phyloP scores from a whole-genome alignment of 1,140 invertebrate genomes.

The Drosophila arizonae region DNA sequence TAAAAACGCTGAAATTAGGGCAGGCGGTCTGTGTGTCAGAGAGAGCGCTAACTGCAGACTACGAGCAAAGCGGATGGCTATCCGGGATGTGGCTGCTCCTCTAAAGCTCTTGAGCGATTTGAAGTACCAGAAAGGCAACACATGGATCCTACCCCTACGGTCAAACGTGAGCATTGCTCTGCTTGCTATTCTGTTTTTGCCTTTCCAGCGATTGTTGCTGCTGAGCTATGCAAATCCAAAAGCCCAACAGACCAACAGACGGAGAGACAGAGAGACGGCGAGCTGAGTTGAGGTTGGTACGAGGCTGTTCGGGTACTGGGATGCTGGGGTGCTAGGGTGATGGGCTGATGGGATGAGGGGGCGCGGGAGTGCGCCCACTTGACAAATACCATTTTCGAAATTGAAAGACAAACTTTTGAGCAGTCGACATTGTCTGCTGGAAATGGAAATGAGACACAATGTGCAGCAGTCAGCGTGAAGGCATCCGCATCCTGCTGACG shows the following conservation, averaged over 20 bases:
- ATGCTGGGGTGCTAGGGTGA: neutral
- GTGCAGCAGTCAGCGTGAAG: slow-evolving; percentile 56
- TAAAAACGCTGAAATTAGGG: slow-evolving; percentile 61
- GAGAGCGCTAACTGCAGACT: slow-evolving; percentile 15
- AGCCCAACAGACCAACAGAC: slow-evolving; percentile 57
- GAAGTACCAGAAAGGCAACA: slow-evolving; percentile 69
- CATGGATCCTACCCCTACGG: slow-evolving; percentile 63
- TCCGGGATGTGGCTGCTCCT: slow-evolving; percentile 40
- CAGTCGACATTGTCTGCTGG: slow-evolving; percentile 70
- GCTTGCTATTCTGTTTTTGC: slow-evolving; percentile 14
- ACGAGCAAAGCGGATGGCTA: slow-evolving; percentile 3
- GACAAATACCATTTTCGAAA: slow-evolving; percentile 83
- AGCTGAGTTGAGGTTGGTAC: neutral
- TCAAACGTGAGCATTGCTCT: slow-evolving; percentile 47
- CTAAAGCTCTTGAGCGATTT: slow-evolving; percentile 65
- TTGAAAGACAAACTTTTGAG: slow-evolving; percentile 83
- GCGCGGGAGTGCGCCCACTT: slow-evolving; percentile 60
- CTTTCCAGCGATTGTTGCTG: slow-evolving; percentile 50
- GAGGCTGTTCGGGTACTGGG: neutral
- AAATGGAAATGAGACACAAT: slow-evolving; percentile 82
- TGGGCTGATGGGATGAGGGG: neutral
- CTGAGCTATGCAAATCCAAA: slow-evolving; percentile 78
- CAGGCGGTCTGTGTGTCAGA: slow-evolving; percentile 72
- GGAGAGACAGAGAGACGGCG: neutral
- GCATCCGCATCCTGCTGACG: slow-evolving; percentile 74